These are phyloP conservation scores for Lophochroa leadbeateri DNA, from an alignment of 2,113 vertebrate species.

Conservation along the genomic window DNA sequence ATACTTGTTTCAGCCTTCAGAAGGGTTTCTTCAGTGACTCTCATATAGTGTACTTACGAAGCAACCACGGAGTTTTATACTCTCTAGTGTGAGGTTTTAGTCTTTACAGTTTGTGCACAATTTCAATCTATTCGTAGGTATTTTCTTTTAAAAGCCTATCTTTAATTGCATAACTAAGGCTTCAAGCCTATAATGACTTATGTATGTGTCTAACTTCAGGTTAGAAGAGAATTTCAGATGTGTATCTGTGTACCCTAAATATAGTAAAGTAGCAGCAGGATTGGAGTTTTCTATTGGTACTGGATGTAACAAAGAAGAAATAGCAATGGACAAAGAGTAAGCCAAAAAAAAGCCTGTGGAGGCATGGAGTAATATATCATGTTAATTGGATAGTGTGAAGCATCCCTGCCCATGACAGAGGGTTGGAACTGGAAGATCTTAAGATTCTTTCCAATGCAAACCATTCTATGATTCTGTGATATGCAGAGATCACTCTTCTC, in stretches of 20 bases:
- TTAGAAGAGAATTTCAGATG: background rate
- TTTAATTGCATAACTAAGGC: background rate
- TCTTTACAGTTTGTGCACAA: background rate
- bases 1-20: background rate
- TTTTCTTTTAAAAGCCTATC: background rate
- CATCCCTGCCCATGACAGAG: background rate
- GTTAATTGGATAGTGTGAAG: background rate
- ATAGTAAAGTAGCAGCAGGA: background rate
- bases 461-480: background rate
- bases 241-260: background rate
- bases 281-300: background rate
- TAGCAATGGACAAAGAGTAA: background rate
- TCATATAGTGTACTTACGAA: background rate
- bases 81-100: background rate
- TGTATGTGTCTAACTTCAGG: background rate
- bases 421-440: background rate
- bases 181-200: background rate
- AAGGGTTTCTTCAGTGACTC: background rate
- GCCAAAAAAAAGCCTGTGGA: background rate
- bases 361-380: background rate
- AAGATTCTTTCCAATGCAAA: background rate
- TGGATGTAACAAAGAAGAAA: background rate
- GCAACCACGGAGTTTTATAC: background rate
- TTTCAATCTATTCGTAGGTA: background rate
- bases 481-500: background rate